Evolutionary conservation across 2,113 vertebrate genomes (phyloP), one percentile per base, ranked within the genome.

Genomic region (Hydropotes inermis): DNA sequence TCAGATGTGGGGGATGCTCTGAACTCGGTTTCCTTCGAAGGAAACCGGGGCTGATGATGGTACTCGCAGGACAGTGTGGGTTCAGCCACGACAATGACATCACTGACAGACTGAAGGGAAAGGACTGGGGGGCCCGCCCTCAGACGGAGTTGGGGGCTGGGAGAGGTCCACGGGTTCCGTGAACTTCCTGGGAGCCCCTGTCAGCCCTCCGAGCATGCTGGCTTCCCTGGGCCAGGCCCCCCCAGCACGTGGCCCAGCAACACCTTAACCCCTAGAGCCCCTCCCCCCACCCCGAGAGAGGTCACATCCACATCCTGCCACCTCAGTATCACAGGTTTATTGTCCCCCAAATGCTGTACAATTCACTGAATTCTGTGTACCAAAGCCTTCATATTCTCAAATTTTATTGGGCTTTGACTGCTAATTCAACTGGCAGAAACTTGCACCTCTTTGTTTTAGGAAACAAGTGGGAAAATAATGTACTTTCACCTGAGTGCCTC

Each of bases 301-400:
- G 19, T 28, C 27, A 43, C 27, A 7, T 79, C 28, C 74, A 79
- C 5, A 1, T 17, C 55, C 45, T 78, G 43, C 67, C 23, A n/a
- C 61, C 67, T 36, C 45, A 30, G 43, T 55, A 52, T 67, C 64
- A 58, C 52, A 36, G 17, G 96, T 97, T 98, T 98, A 94, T 97
- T 98, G 97, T 97, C 96, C 93, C 97, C 89, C 98, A 97, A 98
- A 97, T 98, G 97, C 95, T 97, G 96, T 96, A 98, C 97, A 91
- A 98, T 84, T 94, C 93, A 47, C 78, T 76, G 64, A 90, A 16
- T 60, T 33, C 16, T 17, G 89, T 54, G 93, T 91, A 84, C 85
- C 91, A 89, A 94, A 58, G 92, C 96, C 96, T 97, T 96, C 92
- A 89, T 86, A 97, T 89, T 83, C 95, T 95, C 97, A 94, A 84